phyloP scores from a whole-genome alignment of 2,888 invertebrate species.

The Rhagium mordax region DNA sequence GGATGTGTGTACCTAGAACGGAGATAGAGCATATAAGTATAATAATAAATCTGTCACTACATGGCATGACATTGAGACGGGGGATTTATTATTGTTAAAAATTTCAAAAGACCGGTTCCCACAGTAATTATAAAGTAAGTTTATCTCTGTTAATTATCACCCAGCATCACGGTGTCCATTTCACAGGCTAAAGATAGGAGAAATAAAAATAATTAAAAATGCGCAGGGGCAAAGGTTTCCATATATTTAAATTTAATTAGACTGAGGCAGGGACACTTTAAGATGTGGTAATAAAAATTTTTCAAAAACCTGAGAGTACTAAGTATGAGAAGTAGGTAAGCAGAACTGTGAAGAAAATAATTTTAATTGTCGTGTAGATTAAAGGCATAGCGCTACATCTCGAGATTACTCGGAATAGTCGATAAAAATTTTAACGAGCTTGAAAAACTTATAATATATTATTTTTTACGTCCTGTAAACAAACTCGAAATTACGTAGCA shows the following conservation, averaged over 20 bases:
- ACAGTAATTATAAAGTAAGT: not conserved
- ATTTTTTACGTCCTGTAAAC: not conserved
- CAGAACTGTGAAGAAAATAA: not conserved
- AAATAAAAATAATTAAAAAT: not conserved
- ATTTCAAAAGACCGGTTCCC: not conserved
- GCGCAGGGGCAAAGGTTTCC: not conserved
- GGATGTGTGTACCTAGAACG: not conserved
- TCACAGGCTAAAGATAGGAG: not conserved
- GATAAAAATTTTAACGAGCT: not conserved
- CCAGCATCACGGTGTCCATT: not conserved
- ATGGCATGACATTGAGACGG: not conserved
- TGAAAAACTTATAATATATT: not conserved
- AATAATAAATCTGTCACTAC: constrained; percentile 1
- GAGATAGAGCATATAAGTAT: no score
- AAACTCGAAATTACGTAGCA: no score
- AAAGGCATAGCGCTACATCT: not conserved
- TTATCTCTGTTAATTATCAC: not conserved
- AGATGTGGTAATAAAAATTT: not conserved
- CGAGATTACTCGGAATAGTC: not conserved
- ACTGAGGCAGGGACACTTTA: not conserved
- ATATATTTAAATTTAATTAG: not conserved
- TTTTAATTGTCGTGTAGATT: not conserved
- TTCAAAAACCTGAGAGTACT: not conserved
- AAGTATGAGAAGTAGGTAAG: not conserved
- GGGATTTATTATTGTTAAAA: not conserved